phyloP scores from a whole-genome alignment of 2,797 vertebrate species.

The Coendou prehensilis region DNA sequence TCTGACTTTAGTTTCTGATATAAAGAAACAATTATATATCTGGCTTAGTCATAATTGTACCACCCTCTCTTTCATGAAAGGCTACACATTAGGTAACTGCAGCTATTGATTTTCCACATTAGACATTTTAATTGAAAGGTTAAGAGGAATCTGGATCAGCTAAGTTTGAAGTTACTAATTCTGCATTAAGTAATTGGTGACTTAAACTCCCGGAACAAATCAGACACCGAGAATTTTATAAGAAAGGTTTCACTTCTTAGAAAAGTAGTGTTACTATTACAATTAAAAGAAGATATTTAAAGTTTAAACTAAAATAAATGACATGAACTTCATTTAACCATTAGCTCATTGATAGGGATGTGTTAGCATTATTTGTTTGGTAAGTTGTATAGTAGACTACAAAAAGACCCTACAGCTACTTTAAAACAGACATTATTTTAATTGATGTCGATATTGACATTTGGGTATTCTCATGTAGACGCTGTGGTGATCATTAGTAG shows the following conservation, averaged over 20 bases:
- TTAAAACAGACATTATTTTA: not conserved
- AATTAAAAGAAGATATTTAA: slow-evolving; percentile 40
- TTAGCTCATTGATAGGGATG: not conserved
- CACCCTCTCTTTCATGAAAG: slow-evolving; percentile 71
- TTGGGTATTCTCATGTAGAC: slow-evolving; percentile 3
- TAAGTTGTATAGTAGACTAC: not conserved
- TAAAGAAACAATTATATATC: slow-evolving; percentile 81
- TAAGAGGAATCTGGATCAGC: slow-evolving; percentile 74
- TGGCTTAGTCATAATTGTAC: slow-evolving; percentile 76
- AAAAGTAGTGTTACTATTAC: not conserved
- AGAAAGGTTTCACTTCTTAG: slow-evolving; percentile 41
- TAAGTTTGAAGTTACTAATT: slow-evolving; percentile 72
- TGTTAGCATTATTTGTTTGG: not conserved
- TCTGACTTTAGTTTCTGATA: slow-evolving; percentile 78
- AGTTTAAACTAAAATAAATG: slow-evolving; percentile 21
- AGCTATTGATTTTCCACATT: slow-evolving; percentile 76
- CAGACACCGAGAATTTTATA: slow-evolving; percentile 55
- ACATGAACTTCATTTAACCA: not conserved
- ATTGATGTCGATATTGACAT: not conserved
- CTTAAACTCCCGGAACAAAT: not conserved
- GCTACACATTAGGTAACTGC: slow-evolving; percentile 75
- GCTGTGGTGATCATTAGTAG: not conserved
- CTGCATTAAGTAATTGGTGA: slow-evolving; percentile 61
- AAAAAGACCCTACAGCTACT: not conserved
- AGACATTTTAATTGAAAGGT: slow-evolving; percentile 81